A percentile compares a stretch with the other conserved stretches of the same genome.
Conservation (phyloP, 2,888 invertebrate genomes). For the Aphrophora alni region DNA sequence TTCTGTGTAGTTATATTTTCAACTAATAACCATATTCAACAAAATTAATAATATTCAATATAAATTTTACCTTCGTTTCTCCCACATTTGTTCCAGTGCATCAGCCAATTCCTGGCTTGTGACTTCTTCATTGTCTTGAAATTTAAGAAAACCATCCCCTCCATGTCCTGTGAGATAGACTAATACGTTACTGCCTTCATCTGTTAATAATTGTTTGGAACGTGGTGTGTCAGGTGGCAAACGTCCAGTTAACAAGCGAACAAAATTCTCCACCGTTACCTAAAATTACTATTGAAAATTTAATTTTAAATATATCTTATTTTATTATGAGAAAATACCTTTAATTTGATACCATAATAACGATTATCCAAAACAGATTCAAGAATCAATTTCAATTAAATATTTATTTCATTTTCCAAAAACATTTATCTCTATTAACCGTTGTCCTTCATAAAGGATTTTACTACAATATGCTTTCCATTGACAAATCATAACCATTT, state of each 20-base stretch:
- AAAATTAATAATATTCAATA: too few species aligned
- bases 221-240: constrained; percentile 92
- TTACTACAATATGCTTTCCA: too few species aligned
- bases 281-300: constrained; percentile 54
- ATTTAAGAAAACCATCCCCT: constrained; percentile 98
- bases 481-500: too few species aligned
- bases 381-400: too few species aligned
- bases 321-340: constrained; percentile 14
- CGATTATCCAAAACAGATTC: not conserved
- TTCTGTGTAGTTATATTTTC: too few species aligned
- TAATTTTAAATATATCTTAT: not conserved
- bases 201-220: constrained; percentile 92
- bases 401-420: too few species aligned
- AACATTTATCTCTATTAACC: too few species aligned
- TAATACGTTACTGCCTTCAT: constrained; percentile 95
- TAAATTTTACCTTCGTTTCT: constrained; percentile 88
- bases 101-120: constrained; percentile 98
- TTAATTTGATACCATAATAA: not conserved
- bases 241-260: constrained; percentile 92
- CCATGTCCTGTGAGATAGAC: constrained; percentile 97
- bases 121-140: constrained; percentile 99
- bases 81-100: constrained; percentile 99
- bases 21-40: too few species aligned
- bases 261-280: constrained; percentile 98
- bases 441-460: too few species aligned